These are phyloP conservation scores for Idaea biselata DNA, from an alignment of 2,888 invertebrate genomes.

Conservation along the genomic window DNA sequence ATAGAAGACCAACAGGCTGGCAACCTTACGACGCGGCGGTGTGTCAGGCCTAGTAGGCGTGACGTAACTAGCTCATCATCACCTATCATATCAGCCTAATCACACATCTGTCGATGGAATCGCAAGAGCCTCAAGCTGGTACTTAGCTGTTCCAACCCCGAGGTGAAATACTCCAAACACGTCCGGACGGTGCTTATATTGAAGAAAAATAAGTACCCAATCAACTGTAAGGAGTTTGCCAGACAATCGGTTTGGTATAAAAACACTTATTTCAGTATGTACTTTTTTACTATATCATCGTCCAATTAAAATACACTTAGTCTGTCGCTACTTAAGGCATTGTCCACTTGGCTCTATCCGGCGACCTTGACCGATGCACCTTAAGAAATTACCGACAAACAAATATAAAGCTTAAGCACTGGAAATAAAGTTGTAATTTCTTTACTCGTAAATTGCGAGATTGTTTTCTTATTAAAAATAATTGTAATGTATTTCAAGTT, in stretches of 20 bases:
- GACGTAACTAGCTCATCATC: too few species aligned
- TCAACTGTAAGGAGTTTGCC: too few species aligned
- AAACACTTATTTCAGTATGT: neutral
- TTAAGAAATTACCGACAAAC: neutral
- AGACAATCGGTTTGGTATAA: neutral
- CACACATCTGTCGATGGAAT: too few species aligned
- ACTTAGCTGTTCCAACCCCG: too few species aligned
- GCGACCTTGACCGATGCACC: neutral
- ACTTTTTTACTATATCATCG: neutral
- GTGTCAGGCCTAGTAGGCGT: too few species aligned
- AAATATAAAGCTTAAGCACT: neutral
- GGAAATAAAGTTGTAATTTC: neutral
- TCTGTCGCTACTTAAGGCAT: neutral
- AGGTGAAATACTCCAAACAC: too few species aligned
- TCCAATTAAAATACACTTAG: neutral
- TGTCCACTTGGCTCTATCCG: neutral
- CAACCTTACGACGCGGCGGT: too few species aligned
- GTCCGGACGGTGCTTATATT: too few species aligned
- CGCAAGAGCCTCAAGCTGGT: too few species aligned
- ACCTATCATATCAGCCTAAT: too few species aligned
- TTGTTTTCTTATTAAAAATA: neutral
- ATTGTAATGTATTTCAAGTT: neutral
- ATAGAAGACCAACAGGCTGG: too few species aligned
- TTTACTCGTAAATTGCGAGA: neutral
- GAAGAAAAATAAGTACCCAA: too few species aligned